phyloP scores from a whole-genome alignment of 2,113 vertebrate species.

The Colius striatus region DNA sequence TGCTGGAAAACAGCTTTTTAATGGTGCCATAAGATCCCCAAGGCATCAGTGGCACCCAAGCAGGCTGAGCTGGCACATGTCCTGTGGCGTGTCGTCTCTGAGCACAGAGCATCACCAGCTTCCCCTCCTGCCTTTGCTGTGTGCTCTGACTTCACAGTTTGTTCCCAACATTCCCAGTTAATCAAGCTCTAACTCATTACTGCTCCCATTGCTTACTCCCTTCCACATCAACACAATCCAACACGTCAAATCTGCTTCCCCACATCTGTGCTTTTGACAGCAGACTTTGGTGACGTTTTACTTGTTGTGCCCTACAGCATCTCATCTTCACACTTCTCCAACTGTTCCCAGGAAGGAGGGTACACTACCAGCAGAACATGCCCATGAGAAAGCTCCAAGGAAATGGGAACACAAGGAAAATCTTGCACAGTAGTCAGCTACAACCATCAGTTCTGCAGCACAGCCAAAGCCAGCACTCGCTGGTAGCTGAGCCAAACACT shows the following conservation, averaged over 20 bases:
- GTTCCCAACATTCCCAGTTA: not conserved
- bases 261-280: not conserved
- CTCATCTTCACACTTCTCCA: not conserved
- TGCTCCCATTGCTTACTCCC: not conserved
- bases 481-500: not conserved
- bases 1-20: not conserved
- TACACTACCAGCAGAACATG: not conserved
- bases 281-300: not conserved
- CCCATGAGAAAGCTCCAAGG: not conserved
- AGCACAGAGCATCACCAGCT: not conserved
- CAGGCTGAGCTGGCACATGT: no score
- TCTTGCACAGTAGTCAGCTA: not conserved
- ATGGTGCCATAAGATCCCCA: not conserved
- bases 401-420: constrained; percentile 22
- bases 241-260: not conserved
- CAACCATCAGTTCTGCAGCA: not conserved
- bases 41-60: not conserved
- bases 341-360: not conserved
- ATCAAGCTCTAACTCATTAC: not conserved
- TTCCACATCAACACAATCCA: not conserved
- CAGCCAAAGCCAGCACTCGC: not conserved
- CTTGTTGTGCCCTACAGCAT: not conserved
- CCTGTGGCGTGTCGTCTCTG: fast-evolving
- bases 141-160: not conserved
- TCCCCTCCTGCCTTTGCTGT: not conserved